A percentile compares a stretch with the other conserved stretches of the same genome.
phyloP scores from a whole-genome alignment of 2,888 invertebrate species.

The Esperia sulphurella region DNA sequence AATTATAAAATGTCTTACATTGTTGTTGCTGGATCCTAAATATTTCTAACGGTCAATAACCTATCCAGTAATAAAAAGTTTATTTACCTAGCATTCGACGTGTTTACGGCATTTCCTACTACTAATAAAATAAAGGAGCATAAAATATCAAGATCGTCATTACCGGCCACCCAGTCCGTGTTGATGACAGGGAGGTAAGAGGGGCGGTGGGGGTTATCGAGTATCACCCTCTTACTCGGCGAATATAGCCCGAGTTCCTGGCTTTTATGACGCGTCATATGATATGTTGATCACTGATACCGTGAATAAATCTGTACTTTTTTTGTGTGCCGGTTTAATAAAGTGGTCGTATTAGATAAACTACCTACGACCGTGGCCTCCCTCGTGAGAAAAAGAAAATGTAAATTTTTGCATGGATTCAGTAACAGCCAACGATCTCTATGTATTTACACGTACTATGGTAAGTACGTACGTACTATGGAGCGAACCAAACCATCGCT shows the following conservation, averaged over 20 bases:
- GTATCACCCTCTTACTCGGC: not conserved
- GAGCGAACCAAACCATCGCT: too few relatives aligned
- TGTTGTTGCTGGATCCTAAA: too few relatives aligned
- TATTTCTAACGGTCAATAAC: too few relatives aligned
- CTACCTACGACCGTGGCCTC: too few relatives aligned
- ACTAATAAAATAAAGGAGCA: not conserved
- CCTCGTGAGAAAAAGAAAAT: too few relatives aligned
- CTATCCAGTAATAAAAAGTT: not conserved
- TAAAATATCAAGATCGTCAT: slow-evolving; percentile 4
- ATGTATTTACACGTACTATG: too few relatives aligned
- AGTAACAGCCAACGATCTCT: too few relatives aligned
- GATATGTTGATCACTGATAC: slow-evolving; percentile 4
- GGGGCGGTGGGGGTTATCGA: not conserved
- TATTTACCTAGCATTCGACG: not conserved
- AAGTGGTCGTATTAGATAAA: too few relatives aligned
- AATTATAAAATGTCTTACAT: too few relatives aligned
- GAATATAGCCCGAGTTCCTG: slow-evolving; percentile 1
- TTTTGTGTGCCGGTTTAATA: not conserved
- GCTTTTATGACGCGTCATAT: slow-evolving; percentile 5
- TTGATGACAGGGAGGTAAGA: not conserved
- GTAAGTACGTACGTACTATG: too few relatives aligned
- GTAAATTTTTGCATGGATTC: too few relatives aligned
- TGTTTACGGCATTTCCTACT: not conserved
- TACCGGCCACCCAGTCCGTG: not conserved
- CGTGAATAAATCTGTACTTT: not conserved